Conservation (phyloP, 2,888 invertebrate genomes). For the Patella caerulea region DNA sequence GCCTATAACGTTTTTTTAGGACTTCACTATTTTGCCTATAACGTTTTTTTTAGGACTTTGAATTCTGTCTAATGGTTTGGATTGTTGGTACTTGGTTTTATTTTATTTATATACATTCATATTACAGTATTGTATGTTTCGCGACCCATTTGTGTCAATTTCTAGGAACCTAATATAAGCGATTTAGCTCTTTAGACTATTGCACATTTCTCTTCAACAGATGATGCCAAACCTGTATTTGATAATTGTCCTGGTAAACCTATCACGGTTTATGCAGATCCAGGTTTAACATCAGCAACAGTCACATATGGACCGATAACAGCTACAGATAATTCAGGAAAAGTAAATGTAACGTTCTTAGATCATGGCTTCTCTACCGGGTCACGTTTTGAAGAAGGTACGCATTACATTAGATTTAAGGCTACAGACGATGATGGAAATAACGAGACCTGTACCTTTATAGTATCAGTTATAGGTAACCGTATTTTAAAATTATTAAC, state of each 20-base stretch:
- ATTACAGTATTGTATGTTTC: no score
- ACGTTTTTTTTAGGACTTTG: no score
- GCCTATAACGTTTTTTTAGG: no score
- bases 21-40: no score
- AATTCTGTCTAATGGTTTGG: no score
- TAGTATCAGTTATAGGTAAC: background rate
- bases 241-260: background rate
- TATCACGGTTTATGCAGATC: background rate
- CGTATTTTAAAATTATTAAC: background rate
- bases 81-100: no score
- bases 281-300: background rate
- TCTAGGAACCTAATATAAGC: no score
- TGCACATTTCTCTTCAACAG: background rate
- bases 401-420: background rate
- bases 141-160: no score
- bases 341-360: background rate
- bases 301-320: background rate
- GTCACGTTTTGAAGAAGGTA: background rate
- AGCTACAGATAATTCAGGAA: background rate
- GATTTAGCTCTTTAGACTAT: no score
- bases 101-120: no score
- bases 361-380: background rate
- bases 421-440: conserved; percentile 9
- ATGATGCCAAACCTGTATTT: background rate
- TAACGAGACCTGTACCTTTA: background rate